Evolutionary conservation across 2,888 invertebrate genomes (phyloP).

Genomic region (Eristalis intricaria): DNA sequence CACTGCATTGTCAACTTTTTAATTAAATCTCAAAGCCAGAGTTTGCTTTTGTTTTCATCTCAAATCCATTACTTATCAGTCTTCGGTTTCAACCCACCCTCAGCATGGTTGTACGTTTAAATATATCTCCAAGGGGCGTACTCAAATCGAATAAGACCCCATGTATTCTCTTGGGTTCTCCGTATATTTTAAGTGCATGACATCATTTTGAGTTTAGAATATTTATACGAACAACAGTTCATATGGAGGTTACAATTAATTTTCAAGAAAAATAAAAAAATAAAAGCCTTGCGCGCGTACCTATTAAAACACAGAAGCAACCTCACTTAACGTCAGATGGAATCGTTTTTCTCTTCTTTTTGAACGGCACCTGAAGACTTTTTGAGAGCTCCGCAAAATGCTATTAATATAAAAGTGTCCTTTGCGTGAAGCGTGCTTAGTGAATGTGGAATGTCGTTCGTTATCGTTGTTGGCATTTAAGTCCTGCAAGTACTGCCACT

Average conservation of each 20-base stretch:
- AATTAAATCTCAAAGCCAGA: constrained; percentile 59
- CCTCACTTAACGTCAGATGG: not conserved
- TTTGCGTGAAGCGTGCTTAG: not conserved
- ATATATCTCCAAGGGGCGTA: not conserved
- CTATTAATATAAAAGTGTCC: not conserved
- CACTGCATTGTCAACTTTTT: constrained; percentile 66
- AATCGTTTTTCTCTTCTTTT: not conserved
- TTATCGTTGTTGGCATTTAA: not conserved
- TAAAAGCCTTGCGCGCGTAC: not conserved
- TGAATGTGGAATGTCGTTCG: not conserved
- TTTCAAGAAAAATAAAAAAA: not conserved
- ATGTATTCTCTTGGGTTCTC: not conserved
- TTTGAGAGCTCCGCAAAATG: not conserved
- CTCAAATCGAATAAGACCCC: not conserved
- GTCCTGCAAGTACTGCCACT: not conserved
- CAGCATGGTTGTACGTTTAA: not conserved
- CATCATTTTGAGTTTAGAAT: not conserved
- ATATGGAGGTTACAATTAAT: not conserved
- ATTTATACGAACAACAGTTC: not conserved
- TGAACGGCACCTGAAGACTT: not conserved
- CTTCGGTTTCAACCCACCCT: not conserved
- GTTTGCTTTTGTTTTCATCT: constrained; percentile 20
- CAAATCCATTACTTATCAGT: not conserved
- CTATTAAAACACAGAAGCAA: not conserved
- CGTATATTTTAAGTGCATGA: not conserved